These are phyloP conservation scores for Microctenopoma steveboyesi DNA, from an alignment of 2,797 vertebrate genomes.

Conservation along the genomic window DNA sequence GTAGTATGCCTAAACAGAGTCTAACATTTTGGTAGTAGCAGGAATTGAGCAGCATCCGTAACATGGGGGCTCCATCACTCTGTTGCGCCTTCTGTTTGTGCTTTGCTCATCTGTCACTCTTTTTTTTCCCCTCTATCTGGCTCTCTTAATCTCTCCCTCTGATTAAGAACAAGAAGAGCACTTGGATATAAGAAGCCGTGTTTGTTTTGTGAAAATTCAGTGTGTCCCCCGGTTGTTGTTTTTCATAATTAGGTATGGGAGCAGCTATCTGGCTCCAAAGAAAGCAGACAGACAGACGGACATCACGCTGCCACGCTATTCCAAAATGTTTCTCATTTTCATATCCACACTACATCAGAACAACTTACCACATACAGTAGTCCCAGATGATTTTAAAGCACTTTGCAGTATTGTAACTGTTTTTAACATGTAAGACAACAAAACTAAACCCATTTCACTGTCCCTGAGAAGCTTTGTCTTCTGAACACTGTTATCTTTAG, in stretches of 20 bases:
- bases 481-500: slow-evolving; percentile 35
- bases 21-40: slow-evolving; percentile 40
- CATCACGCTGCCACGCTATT: slow-evolving; percentile 22
- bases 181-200: slow-evolving; percentile 49
- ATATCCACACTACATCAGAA: slow-evolving; percentile 19
- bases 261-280: slow-evolving; percentile 62
- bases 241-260: slow-evolving; percentile 71
- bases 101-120: slow-evolving; percentile 42
- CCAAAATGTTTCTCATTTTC: slow-evolving; percentile 27
- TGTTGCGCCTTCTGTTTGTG: slow-evolving; percentile 54
- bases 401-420: slow-evolving; percentile 18
- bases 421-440: slow-evolving; percentile 24
- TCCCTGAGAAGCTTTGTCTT: slow-evolving; percentile 46
- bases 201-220: slow-evolving; percentile 66
- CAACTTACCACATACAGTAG: slow-evolving; percentile 20
- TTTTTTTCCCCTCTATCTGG: slow-evolving; percentile 12
- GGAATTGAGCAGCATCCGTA: slow-evolving; percentile 36
- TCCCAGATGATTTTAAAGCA: slow-evolving; percentile 13
- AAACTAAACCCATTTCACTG: background rate
- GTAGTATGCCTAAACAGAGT: slow-evolving; percentile 14
- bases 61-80: slow-evolving; percentile 32
- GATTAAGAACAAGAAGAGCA: slow-evolving; percentile 29
- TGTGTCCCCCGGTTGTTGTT: slow-evolving; percentile 65
- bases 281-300: slow-evolving; percentile 46
- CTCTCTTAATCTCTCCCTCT: slow-evolving; percentile 24